Percentiles rank a stretch among this genome's conserved stretches.
Conservation (phyloP, 1,140 invertebrate species). For the Chironomus tepperi region DNA sequence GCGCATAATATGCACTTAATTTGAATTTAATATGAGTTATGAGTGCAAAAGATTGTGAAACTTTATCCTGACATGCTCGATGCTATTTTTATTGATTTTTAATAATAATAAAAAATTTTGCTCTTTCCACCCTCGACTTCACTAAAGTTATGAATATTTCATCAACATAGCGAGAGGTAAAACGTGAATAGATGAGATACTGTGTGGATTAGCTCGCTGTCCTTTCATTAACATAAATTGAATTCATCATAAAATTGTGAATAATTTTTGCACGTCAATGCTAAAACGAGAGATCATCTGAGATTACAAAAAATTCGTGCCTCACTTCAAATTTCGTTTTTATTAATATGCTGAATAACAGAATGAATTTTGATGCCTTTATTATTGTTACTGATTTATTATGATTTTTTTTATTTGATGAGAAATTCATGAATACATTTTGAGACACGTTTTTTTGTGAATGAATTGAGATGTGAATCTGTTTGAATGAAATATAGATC, state of each 20-base stretch:
- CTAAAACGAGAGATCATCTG: not conserved
- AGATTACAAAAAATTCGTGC: not conserved
- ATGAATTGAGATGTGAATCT: too few species aligned
- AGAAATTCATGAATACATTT: too few species aligned
- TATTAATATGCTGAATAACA: too few species aligned
- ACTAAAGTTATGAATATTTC: constrained; percentile 6
- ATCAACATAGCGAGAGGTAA: not conserved
- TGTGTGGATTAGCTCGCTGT: not conserved
- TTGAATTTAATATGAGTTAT: not conserved
- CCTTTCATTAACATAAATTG: constrained; percentile 13
- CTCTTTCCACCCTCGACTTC: not conserved
- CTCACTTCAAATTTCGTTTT: too few species aligned
- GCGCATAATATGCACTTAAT: not conserved
- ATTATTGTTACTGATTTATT: too few species aligned
- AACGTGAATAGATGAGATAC: not conserved
- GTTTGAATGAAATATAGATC: too few species aligned
- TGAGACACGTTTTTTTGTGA: too few species aligned
- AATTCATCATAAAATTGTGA: not conserved
- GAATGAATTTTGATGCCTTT: too few species aligned
- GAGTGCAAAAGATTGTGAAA: not conserved
- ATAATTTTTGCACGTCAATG: not conserved
- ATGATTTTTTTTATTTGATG: too few species aligned
- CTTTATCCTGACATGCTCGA: not conserved
- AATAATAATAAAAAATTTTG: not conserved
- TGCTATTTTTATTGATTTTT: not conserved